Evolutionary conservation across 2,113 vertebrate species (phyloP).

Genomic region (Catagonus wagneri): DNA sequence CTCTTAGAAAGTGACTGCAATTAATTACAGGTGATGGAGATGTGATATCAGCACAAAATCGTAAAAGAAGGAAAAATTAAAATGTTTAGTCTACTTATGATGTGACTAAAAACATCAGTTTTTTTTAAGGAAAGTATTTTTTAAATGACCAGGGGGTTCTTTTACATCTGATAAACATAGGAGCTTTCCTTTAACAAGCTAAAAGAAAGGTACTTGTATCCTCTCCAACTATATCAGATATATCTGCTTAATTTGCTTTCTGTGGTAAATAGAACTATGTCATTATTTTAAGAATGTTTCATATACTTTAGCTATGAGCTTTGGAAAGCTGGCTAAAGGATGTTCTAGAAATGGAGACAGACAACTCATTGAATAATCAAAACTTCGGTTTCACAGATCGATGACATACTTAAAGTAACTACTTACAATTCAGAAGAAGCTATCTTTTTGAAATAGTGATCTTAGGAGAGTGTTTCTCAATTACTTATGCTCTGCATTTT

Average conservation of each 20-base stretch:
- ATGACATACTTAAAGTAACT: conserved; percentile 9
- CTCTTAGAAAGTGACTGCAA: not conserved
- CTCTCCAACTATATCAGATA: not conserved
- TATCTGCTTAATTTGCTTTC: not conserved
- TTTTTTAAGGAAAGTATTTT: conserved; percentile 29
- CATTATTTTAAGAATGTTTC: not conserved
- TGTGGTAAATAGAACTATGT: not conserved
- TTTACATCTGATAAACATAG: not conserved
- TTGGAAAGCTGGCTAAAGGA: not conserved
- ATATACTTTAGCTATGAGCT: not conserved
- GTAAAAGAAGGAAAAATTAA: conserved; percentile 14
- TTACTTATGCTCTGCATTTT: not conserved
- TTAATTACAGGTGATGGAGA: not conserved
- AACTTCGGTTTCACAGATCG: conserved; percentile 2
- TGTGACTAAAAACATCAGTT: not conserved
- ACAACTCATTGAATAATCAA: not conserved
- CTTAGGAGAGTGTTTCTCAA: conserved; percentile 11
- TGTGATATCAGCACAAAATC: not conserved
- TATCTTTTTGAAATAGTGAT: conserved; percentile 18
- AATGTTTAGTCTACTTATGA: not conserved
- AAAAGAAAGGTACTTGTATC: not conserved
- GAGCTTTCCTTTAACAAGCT: not conserved
- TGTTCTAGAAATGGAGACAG: not conserved
- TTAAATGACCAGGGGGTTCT: not conserved
- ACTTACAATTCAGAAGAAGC: conserved; percentile 5